Base-by-base conservation (phyloP, 2,797 vertebrate species). In the Phoeniculus purpureus region DNA sequence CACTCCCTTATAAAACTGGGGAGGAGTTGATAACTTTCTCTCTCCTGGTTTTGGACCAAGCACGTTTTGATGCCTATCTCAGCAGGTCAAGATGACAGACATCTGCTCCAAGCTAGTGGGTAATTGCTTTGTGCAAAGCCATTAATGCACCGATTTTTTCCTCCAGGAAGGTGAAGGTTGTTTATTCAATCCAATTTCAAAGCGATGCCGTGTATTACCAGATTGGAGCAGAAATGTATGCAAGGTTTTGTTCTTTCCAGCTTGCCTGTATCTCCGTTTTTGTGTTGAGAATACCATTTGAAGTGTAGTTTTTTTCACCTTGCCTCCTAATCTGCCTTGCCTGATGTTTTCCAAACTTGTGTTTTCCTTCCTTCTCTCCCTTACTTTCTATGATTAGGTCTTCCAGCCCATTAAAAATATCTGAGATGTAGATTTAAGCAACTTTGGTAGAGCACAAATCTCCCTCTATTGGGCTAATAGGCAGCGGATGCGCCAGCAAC, bases 51-150 rank as follows among this genome's bases (percentile, higher is more conserved):
- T 75, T 68, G 56, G 48, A 31, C 32, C 37, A 23, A 47, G 47
- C 4, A 1, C 62, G 45, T 60, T 81, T 85, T 1, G 43, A 66
- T 85, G 51, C 9, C 51, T 90, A 61, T 93, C 70, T 83, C 3
- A 0, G 29, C 71, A 84, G 34, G 59, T 88, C 66, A 78, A 5
- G 74, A 47, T 90, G 81, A 60, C 72, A 85, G 81, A 60, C 3
- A 3, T 75, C 68, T 87, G 51, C 62, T 84, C 62, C 72, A 81
- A 58, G 68, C 52, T 10, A 3, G 40, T 77, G 75, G 62, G 52
- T 81, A 76, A 87, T 79, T 92, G 52, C 56, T 91, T 73, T 89
- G 79, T 89, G 62, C 70, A 55, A 89, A 90, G 55, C 55, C 25
- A 37, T 87, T 92, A 7, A 22, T 78, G 18, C 90, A 73, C 75